These are phyloP conservation scores for Dendroctonus valens DNA, from an alignment of 1,140 invertebrate species.

Conservation along the genomic window DNA sequence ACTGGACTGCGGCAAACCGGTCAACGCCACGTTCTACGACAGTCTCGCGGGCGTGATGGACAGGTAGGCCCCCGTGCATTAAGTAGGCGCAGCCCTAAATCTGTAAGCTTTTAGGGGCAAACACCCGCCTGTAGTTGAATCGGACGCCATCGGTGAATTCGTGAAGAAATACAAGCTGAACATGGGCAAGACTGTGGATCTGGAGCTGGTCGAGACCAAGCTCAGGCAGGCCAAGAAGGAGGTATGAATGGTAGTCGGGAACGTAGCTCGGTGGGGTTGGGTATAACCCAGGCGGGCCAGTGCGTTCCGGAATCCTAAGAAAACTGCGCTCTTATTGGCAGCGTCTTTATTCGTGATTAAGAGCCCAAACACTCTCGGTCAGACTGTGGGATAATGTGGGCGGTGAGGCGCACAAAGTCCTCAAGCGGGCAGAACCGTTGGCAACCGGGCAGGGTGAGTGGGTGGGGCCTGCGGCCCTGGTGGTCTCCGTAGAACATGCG, in stretches of 20 bases:
- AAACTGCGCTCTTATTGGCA: no score
- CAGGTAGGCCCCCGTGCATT: constrained; percentile 30
- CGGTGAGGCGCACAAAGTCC: constrained; percentile 17
- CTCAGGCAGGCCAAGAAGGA: constrained; percentile 74
- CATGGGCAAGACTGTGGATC: constrained; percentile 69
- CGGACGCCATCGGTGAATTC: constrained; percentile 73
- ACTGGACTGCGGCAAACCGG: constrained; percentile 81
- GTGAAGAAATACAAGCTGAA: constrained; percentile 58
- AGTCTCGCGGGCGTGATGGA: constrained; percentile 79
- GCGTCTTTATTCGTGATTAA: no score
- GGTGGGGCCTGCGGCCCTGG: background rate
- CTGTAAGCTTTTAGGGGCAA: constrained; percentile 51
- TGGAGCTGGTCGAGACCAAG: constrained; percentile 72
- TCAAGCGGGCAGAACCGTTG: constrained; percentile 16
- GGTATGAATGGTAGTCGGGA: no score
- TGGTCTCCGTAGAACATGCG: constrained; percentile 26
- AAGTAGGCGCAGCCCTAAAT: background rate
- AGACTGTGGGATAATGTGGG: constrained; percentile 18
- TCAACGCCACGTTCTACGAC: constrained; percentile 86
- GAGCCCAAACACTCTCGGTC: constrained; percentile 11
- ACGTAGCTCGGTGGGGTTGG: no score
- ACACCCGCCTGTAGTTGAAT: constrained; percentile 60
- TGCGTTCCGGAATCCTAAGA: no score
- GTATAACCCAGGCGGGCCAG: no score
- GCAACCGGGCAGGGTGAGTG: constrained; percentile 19